Evolutionary conservation across 2,113 vertebrate genomes (phyloP).

Genomic region (Alouatta palliata): DNA sequence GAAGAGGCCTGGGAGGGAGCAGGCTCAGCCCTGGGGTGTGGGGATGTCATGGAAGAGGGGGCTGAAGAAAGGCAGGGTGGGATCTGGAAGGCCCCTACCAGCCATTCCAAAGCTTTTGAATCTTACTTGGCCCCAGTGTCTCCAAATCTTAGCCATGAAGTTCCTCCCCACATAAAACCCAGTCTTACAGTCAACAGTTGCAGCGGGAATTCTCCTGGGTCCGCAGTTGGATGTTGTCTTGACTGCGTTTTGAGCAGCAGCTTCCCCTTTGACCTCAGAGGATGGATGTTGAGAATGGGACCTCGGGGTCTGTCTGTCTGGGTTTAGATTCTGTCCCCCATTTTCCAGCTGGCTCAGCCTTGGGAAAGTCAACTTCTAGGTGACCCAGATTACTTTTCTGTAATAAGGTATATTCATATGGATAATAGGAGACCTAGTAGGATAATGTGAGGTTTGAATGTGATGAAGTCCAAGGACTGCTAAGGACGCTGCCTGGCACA

Average conservation of each 20-base stretch:
- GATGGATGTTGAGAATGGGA: not conserved
- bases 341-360: not conserved
- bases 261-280: not conserved
- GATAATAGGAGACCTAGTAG: not conserved
- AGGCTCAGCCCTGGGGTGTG: not conserved
- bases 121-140: not conserved
- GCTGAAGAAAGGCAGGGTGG: no score
- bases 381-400: not conserved
- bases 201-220: not conserved
- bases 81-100: accelerated
- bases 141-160: not conserved
- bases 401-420: not conserved
- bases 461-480: not conserved
- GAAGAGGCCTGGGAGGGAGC: not conserved
- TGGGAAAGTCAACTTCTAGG: not conserved
- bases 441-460: not conserved
- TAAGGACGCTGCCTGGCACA: not conserved
- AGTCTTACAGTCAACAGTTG: accelerated
- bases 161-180: not conserved
- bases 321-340: not conserved
- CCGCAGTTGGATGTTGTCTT: accelerated
- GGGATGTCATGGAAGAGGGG: accelerated
- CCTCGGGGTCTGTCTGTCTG: not conserved
- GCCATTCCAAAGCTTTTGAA: not conserved
- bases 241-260: not conserved